Conservation (phyloP, 92 coral and sea anemone genomes). For the Isaurus tuberculatus region DNA sequence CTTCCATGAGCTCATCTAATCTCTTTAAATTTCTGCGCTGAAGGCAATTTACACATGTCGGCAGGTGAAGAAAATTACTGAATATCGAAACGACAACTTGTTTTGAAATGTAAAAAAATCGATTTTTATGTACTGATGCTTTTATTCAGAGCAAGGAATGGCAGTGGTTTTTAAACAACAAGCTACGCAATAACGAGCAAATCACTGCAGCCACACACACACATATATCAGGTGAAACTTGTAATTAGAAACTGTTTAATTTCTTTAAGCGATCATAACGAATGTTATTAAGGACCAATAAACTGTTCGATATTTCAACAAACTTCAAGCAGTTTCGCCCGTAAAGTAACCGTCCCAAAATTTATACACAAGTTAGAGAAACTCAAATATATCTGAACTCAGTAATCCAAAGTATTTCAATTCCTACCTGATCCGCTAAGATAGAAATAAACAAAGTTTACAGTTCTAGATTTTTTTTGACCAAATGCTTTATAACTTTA, state of each 20-base stretch:
- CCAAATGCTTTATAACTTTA: conserved; percentile 8
- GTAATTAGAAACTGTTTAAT: conserved; percentile 20
- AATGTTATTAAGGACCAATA: not conserved
- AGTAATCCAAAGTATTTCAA: not conserved
- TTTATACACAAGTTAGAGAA: not conserved
- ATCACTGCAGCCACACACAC: conserved; percentile 16
- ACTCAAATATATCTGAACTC: not conserved
- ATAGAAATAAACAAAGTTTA: conserved; percentile 4
- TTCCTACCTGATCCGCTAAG: not conserved
- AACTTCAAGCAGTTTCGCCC: not conserved
- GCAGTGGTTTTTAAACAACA: not conserved
- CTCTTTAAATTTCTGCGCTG: not conserved
- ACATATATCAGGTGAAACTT: not conserved
- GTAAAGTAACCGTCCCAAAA: not conserved
- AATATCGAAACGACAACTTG: not conserved
- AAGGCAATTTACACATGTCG: not conserved
- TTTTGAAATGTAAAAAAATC: conserved; percentile 7
- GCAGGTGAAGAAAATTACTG: not conserved
- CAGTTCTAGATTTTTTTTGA: not conserved
- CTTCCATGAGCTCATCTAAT: conserved; percentile 19
- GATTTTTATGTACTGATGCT: not conserved
- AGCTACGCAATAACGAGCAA: not conserved
- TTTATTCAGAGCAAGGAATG: not conserved
- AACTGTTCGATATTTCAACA: conserved; percentile 22
- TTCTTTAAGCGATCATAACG: conserved; percentile 33